Percentiles rank a stretch among this genome's conserved stretches.
phyloP scores from a whole-genome alignment of 2,113 vertebrate species.

The Heterotis niloticus region DNA sequence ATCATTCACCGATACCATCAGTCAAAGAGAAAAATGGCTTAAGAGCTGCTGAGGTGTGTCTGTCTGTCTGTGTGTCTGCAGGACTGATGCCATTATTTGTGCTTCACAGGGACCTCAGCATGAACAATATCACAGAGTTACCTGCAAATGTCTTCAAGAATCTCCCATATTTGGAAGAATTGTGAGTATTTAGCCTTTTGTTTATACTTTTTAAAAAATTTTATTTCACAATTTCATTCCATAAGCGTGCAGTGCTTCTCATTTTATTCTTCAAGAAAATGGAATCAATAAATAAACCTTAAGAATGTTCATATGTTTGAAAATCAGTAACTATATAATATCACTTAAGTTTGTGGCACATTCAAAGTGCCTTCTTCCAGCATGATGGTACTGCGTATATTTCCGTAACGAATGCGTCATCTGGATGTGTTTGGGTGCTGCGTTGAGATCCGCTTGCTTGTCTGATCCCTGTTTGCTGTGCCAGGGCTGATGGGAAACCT shows the following conservation, averaged over 20 bases:
- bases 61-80: neutral
- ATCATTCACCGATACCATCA: neutral
- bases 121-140: constrained; percentile 97
- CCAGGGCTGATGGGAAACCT: neutral
- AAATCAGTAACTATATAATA: no score
- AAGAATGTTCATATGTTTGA: no score
- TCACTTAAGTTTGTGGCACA: no score
- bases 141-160: constrained; percentile 89
- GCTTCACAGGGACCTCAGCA: constrained; percentile 87
- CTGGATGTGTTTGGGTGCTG: no score
- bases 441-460: neutral
- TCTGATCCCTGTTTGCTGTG: neutral
- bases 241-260: no score
- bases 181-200: constrained; percentile 75
- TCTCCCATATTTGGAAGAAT: constrained; percentile 88
- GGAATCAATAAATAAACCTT: no score
- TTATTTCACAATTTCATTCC: no score
- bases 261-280: no score
- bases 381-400: no score
- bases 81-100: constrained; percentile 12
- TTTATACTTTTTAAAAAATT: neutral
- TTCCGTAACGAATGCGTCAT: no score
- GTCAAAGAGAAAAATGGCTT: no score
- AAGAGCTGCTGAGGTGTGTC: neutral
- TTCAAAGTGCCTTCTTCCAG: no score